phyloP scores from a whole-genome alignment of 2,797 vertebrate species.

The Ctenopoma kingsleyae region DNA sequence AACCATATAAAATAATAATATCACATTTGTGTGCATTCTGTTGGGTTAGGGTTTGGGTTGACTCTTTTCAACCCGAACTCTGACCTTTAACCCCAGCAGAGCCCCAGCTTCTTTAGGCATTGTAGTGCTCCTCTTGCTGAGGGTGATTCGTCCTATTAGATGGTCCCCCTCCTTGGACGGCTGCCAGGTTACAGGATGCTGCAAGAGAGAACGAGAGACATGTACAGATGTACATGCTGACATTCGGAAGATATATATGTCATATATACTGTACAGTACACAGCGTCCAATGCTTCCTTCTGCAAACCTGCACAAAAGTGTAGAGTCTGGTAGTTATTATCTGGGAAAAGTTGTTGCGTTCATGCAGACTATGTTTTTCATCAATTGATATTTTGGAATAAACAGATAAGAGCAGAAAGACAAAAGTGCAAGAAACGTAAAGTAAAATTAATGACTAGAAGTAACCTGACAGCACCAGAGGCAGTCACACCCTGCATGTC shows the following conservation, averaged over 20 bases:
- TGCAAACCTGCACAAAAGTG: neutral
- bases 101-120: conserved; percentile 98
- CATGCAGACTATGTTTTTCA: neutral
- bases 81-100: conserved; percentile 95
- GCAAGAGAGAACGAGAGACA: conserved; percentile 24
- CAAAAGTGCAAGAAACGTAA: neutral
- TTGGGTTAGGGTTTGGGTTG: too few species aligned
- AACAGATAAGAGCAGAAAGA: neutral
- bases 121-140: conserved; percentile 95
- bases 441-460: neutral
- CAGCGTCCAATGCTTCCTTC: neutral
- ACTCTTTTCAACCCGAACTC: conserved; percentile 26
- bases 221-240: neutral
- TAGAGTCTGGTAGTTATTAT: neutral
- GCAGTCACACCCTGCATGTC: neutral
- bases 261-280: too few species aligned
- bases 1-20: neutral
- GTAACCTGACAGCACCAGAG: neutral
- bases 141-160: conserved; percentile 96
- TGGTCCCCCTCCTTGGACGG: conserved; percentile 99
- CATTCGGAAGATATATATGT: conserved; percentile 1
- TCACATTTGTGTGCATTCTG: neutral
- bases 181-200: conserved; percentile 99
- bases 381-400: neutral
- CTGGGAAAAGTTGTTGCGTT: neutral